A percentile compares a stretch with the other conserved stretches of the same genome.
Evolutionary conservation across 2,797 vertebrate species (phyloP).

Genomic region (Agapornis canus): DNA sequence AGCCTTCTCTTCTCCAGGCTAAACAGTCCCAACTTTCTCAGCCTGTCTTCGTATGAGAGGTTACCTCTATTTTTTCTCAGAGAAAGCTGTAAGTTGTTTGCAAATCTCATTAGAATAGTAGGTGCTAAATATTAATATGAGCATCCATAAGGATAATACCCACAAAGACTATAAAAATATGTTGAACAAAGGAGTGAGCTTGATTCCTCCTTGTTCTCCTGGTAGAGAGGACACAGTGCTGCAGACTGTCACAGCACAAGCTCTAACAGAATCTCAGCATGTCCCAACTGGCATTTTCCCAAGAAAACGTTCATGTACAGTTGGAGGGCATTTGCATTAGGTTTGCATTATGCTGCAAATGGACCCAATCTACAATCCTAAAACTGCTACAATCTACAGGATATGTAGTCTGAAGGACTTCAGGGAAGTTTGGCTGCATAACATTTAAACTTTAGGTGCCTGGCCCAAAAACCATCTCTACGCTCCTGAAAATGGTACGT

Average conservation of each 20-base stretch:
- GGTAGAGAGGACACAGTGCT: accelerated
- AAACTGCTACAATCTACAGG: not conserved
- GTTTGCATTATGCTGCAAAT: not conserved
- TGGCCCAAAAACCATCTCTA: not conserved
- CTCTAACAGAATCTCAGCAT: not conserved
- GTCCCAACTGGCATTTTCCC: not conserved
- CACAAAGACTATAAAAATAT: not conserved
- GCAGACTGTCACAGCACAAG: not conserved
- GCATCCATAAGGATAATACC: not conserved
- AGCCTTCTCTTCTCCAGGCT: not conserved
- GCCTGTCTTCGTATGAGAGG: not conserved
- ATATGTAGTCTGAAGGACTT: not conserved
- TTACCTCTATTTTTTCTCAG: not conserved
- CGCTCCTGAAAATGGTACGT: accelerated
- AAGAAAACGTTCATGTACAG: not conserved
- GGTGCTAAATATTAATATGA: not conserved
- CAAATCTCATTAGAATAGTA: not conserved
- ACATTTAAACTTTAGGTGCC: not conserved
- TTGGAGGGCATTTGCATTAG: not conserved
- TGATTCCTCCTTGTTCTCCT: not conserved
- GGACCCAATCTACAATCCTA: not conserved
- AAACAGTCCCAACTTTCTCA: not conserved
- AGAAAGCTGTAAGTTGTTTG: not conserved
- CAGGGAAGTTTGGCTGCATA: not conserved
- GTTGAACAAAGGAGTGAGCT: not conserved